These are phyloP conservation scores for Phyllostomus hastatus DNA, from an alignment of 2,113 vertebrate genomes.

Conservation along the genomic window DNA sequence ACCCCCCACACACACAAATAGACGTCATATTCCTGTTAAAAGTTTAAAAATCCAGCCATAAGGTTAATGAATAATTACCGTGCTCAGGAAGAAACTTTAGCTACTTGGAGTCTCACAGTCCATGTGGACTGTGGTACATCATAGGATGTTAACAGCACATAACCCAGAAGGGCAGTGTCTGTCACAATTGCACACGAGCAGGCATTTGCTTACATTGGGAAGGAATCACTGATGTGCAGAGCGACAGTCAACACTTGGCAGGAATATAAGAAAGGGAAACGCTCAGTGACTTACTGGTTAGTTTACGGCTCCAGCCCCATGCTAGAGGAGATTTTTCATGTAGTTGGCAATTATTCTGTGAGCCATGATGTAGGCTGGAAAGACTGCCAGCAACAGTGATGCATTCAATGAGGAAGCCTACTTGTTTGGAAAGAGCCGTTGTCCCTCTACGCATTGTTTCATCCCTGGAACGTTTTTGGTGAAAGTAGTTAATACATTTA, in stretches of 20 bases:
- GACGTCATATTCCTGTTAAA: not conserved
- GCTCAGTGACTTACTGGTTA: not conserved
- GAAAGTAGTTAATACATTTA: not conserved
- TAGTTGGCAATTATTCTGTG: not conserved
- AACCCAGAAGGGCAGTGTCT: not conserved
- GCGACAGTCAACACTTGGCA: not conserved
- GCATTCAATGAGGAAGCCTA: not conserved
- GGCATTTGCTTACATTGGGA: not conserved
- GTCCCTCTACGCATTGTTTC: not conserved
- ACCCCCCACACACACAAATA: not conserved
- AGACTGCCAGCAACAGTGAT: not conserved
- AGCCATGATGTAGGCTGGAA: not conserved
- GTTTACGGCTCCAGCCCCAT: not conserved
- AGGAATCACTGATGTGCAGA: not conserved
- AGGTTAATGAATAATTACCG: not conserved
- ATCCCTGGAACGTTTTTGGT: not conserved
- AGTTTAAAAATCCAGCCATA: not conserved
- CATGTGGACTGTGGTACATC: not conserved
- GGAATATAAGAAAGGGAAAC: not conserved
- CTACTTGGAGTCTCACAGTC: not conserved
- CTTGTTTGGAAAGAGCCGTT: not conserved
- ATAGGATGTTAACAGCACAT: not conserved
- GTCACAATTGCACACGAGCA: not conserved
- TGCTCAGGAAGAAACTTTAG: constrained; percentile 9
- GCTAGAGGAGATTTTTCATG: not conserved